Conservation (phyloP, 2,113 vertebrate genomes). For the Eurypyga helias region DNA sequence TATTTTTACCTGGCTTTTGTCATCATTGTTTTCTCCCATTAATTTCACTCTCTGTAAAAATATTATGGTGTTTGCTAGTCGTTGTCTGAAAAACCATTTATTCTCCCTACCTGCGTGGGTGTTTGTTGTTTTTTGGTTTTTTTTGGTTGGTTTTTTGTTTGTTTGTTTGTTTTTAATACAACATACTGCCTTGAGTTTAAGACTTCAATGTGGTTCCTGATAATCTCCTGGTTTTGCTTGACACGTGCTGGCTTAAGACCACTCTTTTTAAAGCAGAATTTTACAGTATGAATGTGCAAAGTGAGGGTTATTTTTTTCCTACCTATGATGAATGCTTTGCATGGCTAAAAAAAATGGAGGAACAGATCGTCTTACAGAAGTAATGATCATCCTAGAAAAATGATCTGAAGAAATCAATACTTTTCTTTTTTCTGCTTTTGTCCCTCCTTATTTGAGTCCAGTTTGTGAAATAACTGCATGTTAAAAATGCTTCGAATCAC, state of each 20-base stretch:
- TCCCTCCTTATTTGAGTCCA: neutral
- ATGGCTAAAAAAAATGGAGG: neutral
- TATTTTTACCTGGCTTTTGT: neutral
- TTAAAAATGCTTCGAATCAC: neutral
- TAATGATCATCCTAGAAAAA: neutral
- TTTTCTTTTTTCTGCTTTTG: neutral
- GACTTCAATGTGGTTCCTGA: neutral
- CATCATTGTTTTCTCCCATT: neutral
- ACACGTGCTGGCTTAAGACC: neutral
- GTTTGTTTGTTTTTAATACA: neutral
- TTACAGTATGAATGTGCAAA: neutral
- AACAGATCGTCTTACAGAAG: constrained; percentile 5
- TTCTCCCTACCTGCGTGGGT: neutral
- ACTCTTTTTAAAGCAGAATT: neutral
- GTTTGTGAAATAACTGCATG: neutral
- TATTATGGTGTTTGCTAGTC: neutral
- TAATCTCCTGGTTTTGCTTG: constrained; percentile 1
- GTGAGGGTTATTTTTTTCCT: neutral
- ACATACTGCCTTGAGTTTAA: neutral
- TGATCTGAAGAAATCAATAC: neutral
- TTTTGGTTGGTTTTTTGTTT: too few relatives aligned
- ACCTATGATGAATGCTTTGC: neutral
- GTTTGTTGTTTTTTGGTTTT: too few relatives aligned
- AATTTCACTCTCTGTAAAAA: neutral
- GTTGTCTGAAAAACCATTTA: neutral